A percentile compares a stretch with the other conserved stretches of the same genome.
These are phyloP conservation scores for Camponotus floridanus DNA, from an alignment of 1,140 invertebrate genomes.

Conservation along the genomic window DNA sequence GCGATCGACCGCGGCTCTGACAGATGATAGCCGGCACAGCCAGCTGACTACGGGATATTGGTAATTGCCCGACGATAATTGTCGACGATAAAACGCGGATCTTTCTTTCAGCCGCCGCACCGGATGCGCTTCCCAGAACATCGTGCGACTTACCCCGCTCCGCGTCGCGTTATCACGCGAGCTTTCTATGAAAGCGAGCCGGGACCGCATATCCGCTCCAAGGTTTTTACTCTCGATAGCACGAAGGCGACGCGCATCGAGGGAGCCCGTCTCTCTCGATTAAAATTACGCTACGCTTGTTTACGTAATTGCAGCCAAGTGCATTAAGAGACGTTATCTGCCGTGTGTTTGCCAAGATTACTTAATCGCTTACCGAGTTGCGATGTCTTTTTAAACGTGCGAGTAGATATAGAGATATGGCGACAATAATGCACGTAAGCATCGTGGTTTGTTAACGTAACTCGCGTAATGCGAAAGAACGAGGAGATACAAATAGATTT, in stretches of 20 bases:
- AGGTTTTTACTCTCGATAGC: constrained; percentile 45
- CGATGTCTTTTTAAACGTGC: constrained; percentile 35
- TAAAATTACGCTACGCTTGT: constrained; percentile 37
- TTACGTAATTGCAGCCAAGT: not conserved
- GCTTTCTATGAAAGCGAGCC: constrained; percentile 56
- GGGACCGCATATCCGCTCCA: constrained; percentile 42
- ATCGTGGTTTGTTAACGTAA: constrained; percentile 18
- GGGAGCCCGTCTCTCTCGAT: constrained; percentile 9
- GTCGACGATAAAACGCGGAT: constrained; percentile 31
- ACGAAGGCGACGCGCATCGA: constrained; percentile 28
- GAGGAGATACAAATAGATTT: not conserved
- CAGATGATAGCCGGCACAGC: not conserved
- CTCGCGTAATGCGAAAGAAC: not conserved
- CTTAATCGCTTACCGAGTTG: constrained; percentile 13
- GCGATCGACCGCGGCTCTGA: not conserved
- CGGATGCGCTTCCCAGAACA: constrained; percentile 59
- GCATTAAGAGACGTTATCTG: constrained; percentile 41
- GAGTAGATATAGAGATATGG: not conserved
- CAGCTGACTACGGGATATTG: not conserved
- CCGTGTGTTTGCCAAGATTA: constrained; percentile 12
- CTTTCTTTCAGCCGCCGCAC: constrained; percentile 14
- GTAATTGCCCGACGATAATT: constrained; percentile 9
- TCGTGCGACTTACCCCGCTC: constrained; percentile 42
- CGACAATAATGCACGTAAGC: constrained; percentile 15
- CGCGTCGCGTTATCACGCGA: constrained; percentile 48